Evolutionary conservation across 2,888 invertebrate genomes (phyloP).

Genomic region (Caenorhabditis parvicauda): DNA sequence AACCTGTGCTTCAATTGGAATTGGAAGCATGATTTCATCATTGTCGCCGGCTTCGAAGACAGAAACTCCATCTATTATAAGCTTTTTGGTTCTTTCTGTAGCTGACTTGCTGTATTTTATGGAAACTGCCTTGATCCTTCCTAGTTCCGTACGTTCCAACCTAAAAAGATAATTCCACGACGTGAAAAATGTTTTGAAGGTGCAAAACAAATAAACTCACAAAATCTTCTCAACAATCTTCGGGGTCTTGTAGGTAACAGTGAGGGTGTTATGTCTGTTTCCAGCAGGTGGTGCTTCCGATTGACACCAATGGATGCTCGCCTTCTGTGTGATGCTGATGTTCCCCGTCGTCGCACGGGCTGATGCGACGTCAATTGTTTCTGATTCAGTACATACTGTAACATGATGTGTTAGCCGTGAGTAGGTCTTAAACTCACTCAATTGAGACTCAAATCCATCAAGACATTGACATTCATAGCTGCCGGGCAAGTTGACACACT

Average conservation of each 20-base stretch:
- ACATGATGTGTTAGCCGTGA: not conserved
- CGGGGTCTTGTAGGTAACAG: constrained; percentile 31
- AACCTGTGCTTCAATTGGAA: constrained; percentile 32
- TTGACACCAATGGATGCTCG: not conserved
- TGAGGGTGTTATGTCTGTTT: constrained; percentile 3
- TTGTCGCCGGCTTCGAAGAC: constrained; percentile 16
- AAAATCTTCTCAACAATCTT: constrained; percentile 37
- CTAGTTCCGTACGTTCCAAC: constrained; percentile 38
- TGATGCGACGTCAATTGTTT: constrained; percentile 1
- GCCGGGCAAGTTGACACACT: constrained; percentile 58
- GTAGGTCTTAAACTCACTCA: too few species aligned
- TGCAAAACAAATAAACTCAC: constrained; percentile 6
- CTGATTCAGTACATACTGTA: constrained; percentile 22
- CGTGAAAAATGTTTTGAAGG: not conserved
- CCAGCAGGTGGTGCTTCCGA: constrained; percentile 3
- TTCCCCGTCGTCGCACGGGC: not conserved
- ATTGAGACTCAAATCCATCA: constrained; percentile 56
- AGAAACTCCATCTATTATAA: constrained; percentile 18
- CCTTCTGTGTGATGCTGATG: constrained; percentile 1
- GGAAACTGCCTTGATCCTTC: constrained; percentile 28
- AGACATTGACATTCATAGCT: constrained; percentile 60
- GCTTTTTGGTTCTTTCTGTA: constrained; percentile 7
- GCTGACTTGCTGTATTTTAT: constrained; percentile 34
- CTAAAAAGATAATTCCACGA: constrained; percentile 2
- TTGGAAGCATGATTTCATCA: constrained; percentile 23